Evolutionary conservation across 1,140 invertebrate genomes (phyloP).

Genomic region (Leptinotarsa lineolata): DNA sequence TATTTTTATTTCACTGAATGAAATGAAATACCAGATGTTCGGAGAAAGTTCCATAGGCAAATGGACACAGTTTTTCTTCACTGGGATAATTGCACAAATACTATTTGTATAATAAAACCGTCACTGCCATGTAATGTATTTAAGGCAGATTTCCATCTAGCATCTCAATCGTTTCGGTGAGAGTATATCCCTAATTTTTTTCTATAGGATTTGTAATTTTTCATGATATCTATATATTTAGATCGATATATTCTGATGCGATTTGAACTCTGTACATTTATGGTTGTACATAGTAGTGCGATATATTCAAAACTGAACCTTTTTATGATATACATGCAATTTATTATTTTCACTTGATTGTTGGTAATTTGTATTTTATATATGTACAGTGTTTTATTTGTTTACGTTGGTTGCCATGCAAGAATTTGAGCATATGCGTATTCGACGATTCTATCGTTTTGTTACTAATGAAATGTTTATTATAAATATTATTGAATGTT

Average conservation of each 20-base stretch:
- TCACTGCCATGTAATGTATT: slow-evolving; percentile 50
- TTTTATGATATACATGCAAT: slow-evolving; percentile 31
- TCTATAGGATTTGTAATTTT: slow-evolving; percentile 37
- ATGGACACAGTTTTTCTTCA: background rate
- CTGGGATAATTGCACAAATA: slow-evolving; percentile 44
- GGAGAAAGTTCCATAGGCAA: no score
- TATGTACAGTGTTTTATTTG: slow-evolving; percentile 48
- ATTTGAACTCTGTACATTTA: slow-evolving; percentile 42
- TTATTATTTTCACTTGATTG: slow-evolving; percentile 40
- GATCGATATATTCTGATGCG: slow-evolving; percentile 26
- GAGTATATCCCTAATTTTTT: slow-evolving; percentile 12
- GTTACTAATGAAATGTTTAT: slow-evolving; percentile 48
- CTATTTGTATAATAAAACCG: slow-evolving; percentile 43
- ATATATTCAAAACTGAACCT: slow-evolving; percentile 26
- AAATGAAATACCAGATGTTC: no score
- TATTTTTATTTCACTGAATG: no score
- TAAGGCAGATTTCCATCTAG: slow-evolving; percentile 48
- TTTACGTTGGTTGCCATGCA: slow-evolving; percentile 49
- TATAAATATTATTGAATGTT: slow-evolving; percentile 41
- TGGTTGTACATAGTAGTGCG: slow-evolving; percentile 42
- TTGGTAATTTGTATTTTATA: slow-evolving; percentile 45
- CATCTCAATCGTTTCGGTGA: slow-evolving; percentile 18
- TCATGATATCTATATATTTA: slow-evolving; percentile 35
- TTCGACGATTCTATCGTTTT: slow-evolving; percentile 36
- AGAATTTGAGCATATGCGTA: slow-evolving; percentile 37